These are phyloP conservation scores for Prosopocoilus inquinatus DNA, from an alignment of 2,888 invertebrate species.

Conservation along the genomic window DNA sequence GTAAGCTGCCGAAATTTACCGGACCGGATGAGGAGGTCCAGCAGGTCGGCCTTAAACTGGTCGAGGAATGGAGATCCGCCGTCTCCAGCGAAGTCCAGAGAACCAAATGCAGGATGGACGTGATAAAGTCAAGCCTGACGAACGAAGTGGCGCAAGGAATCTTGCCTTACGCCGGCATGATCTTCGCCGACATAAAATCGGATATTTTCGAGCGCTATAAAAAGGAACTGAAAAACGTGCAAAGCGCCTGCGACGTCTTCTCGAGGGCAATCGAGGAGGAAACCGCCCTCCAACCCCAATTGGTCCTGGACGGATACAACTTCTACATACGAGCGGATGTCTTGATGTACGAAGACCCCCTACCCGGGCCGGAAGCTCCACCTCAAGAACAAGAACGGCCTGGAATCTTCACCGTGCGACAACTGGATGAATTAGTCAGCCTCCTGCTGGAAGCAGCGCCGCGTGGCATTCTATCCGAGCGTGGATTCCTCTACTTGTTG, in stretches of 20 bases:
- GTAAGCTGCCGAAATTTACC: constrained; percentile 21
- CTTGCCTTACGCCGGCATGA: constrained; percentile 51
- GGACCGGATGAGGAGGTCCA: constrained; percentile 32
- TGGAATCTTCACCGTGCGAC: constrained; percentile 37
- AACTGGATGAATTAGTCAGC: constrained; percentile 38
- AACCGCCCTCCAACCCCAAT: constrained; percentile 46
- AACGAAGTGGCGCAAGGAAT: constrained; percentile 52
- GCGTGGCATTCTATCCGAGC: constrained; percentile 44
- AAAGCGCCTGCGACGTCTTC: constrained; percentile 41
- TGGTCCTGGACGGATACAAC: constrained; percentile 47
- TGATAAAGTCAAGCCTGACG: constrained; percentile 50
- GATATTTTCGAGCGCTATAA: constrained; percentile 49
- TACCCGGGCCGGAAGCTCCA: constrained; percentile 32
- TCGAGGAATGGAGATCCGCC: constrained; percentile 60
- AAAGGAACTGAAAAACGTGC: constrained; percentile 47
- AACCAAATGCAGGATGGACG: constrained; percentile 51
- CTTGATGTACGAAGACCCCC: constrained; percentile 37
- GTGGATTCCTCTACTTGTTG: constrained; percentile 47
- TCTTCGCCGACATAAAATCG: constrained; percentile 55
- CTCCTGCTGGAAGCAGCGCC: constrained; percentile 48
- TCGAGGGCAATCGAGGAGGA: constrained; percentile 50
- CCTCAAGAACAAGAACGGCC: constrained; percentile 16
- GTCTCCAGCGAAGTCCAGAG: constrained; percentile 58
- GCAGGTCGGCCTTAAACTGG: constrained; percentile 46
- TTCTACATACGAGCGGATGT: constrained; percentile 46